Evolutionary conservation across 1,140 invertebrate species (phyloP).

Genomic region (Neelides sp.): DNA sequence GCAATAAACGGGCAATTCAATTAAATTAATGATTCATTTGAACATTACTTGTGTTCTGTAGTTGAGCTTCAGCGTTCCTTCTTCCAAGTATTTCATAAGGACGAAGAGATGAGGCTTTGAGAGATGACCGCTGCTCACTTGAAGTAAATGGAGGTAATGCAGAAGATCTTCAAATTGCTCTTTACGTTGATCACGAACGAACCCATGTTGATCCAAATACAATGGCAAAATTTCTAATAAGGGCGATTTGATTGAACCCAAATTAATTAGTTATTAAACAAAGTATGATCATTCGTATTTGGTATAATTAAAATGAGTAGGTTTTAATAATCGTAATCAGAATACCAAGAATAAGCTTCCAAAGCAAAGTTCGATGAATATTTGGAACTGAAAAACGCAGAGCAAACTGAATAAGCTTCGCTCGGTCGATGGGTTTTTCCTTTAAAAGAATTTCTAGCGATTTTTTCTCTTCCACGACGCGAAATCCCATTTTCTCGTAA

Average conservation of each 20-base stretch:
- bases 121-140: conserved; percentile 43
- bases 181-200: conserved; percentile 54
- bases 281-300: no score
- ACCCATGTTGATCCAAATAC: conserved; percentile 57
- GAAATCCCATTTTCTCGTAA: conserved; percentile 79
- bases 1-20: no score
- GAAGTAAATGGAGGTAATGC: conserved; percentile 52
- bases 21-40: conserved; percentile 36
- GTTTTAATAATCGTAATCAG: conserved; percentile 10
- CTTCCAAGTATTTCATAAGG: conserved; percentile 63
- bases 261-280: no score
- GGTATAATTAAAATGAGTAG: conserved; percentile 21
- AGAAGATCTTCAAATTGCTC: conserved; percentile 62
- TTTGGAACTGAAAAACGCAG: conserved; percentile 66
- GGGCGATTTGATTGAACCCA: no score
- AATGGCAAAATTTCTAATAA: conserved; percentile 54
- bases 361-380: conserved; percentile 64
- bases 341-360: conserved; percentile 68
- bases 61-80: conserved; percentile 48
- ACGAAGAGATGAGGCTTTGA: conserved; percentile 50
- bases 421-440: conserved; percentile 66
- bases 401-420: conserved; percentile 72
- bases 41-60: conserved; percentile 40
- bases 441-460: conserved; percentile 81
- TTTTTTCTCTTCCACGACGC: conserved; percentile 81